Evolutionary conservation across 2,797 vertebrate species (phyloP).

Genomic region (Peromyscus eremicus): DNA sequence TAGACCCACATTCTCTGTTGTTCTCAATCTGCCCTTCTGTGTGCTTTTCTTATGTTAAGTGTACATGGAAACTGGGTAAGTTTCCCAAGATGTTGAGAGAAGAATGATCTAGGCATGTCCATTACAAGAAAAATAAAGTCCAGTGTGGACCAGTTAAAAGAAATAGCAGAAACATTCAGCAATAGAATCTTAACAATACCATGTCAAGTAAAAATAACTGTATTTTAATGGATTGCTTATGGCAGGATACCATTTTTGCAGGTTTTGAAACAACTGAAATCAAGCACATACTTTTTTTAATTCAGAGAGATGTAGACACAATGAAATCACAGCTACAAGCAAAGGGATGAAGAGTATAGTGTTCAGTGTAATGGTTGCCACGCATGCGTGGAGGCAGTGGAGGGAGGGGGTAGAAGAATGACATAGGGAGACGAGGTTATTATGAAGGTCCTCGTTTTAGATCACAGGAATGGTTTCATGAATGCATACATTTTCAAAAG

Average conservation of each 20-base stretch:
- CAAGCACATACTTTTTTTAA: neutral
- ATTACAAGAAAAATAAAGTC: neutral
- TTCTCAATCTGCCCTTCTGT: neutral
- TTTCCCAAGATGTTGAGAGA: neutral
- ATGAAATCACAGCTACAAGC: neutral
- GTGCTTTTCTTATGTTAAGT: neutral
- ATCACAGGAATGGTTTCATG: slow-evolving; percentile 4
- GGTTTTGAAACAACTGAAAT: neutral
- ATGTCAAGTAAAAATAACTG: neutral
- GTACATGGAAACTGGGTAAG: neutral
- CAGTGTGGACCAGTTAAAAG: neutral
- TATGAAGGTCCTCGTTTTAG: neutral
- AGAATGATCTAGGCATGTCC: neutral
- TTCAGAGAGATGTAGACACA: neutral
- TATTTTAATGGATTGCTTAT: neutral
- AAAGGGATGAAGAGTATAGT: neutral
- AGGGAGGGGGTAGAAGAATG: neutral
- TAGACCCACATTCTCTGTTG: neutral
- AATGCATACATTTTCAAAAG: neutral
- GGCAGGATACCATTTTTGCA: neutral
- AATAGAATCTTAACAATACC: neutral
- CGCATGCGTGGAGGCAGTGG: neutral
- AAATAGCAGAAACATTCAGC: neutral
- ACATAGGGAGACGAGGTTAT: neutral
- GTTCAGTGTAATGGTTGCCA: neutral